Base-by-base conservation (phyloP, 2,888 invertebrate genomes). In the Amphipyra berbera region DNA sequence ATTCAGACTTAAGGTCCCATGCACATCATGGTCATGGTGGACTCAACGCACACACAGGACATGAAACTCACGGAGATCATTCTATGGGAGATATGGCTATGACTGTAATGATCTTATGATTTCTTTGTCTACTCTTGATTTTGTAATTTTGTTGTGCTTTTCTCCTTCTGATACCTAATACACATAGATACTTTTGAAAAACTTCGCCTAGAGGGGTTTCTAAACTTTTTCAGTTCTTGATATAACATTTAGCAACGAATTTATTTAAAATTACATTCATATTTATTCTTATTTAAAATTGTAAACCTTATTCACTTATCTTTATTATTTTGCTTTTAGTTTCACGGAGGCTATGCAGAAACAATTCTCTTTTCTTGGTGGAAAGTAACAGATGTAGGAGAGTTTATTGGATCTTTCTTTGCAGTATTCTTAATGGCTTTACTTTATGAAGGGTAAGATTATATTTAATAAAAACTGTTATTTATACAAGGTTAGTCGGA, bases 371-470 rank as follows among this genome's bases (percentile, higher is more conserved):
- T 98, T 88, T 96, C 97, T 59, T 96, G 96, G 90, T 98, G 98
- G 98, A 96, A 96, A 82, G 97, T 97, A 58, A 95, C 96, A 38
- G 96, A 97, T 15, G 88, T 96, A 58, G 96, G 97, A 46, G 97
- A 97, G 62, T 96, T 99, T 80, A 91, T 99, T 62, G 97, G 97
- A 45, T 99, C 99, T 5, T 98, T 99, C 95, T 93, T 99, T 72
- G 97, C 97, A 47, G 98, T 99, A 82, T 98, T 99, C 87, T 95
- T 98, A 70, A 96, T 99, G 96, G 99, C 99, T 6, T 96, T 98
- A 55, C 94, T 99, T 30, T 99, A 99, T 90, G 99, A 99, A 95
- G 99, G 98, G 79, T 96, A 97, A 67, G 98, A 78, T 67, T 59
- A 10, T 60, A 54, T 61, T 15, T 14, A 30, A 35, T 27, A 27